Conservation (phyloP, 2,888 invertebrate species). For the Alcis repandata region DNA sequence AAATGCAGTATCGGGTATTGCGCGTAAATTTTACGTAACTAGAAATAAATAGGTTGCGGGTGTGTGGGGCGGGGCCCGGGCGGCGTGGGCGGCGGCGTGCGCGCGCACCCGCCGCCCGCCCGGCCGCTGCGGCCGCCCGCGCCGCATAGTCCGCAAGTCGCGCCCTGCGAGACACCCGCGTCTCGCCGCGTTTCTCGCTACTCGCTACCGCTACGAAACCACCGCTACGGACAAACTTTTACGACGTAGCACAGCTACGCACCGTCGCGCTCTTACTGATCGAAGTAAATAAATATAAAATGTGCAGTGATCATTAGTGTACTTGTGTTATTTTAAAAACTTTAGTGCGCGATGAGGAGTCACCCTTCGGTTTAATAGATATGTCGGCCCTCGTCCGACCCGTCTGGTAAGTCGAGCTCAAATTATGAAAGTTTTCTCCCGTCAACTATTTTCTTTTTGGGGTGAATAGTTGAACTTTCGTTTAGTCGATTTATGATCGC, state of each 20-base stretch:
- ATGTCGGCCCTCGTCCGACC: slow-evolving; percentile 87
- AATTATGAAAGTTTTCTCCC: slow-evolving; percentile 51
- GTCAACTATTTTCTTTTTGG: slow-evolving; percentile 63
- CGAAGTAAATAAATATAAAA: slow-evolving; percentile 56
- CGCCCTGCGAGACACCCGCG: slow-evolving; percentile 81
- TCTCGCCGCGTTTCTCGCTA: slow-evolving; percentile 64
- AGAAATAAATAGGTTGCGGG: slow-evolving; percentile 87
- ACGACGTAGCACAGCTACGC: slow-evolving; percentile 67
- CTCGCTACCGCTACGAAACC: slow-evolving; percentile 58
- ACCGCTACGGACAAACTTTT: slow-evolving; percentile 76
- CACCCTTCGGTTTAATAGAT: slow-evolving; percentile 78
- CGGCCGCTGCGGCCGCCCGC: slow-evolving; percentile 55
- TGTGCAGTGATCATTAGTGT: slow-evolving; percentile 76
- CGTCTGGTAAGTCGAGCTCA: slow-evolving; percentile 79
- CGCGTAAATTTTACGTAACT: slow-evolving; percentile 87
- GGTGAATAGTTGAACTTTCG: slow-evolving; percentile 59
- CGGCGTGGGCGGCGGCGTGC: slow-evolving; percentile 80
- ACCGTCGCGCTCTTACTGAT: slow-evolving; percentile 57
- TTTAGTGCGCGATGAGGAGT: slow-evolving; percentile 81
- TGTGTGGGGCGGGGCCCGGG: slow-evolving; percentile 81
- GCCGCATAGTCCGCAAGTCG: slow-evolving; percentile 79
- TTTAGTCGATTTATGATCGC: slow-evolving; percentile 50
- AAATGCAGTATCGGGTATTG: slow-evolving; percentile 85
- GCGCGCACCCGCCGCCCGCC: slow-evolving; percentile 67
- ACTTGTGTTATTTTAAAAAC: slow-evolving; percentile 65